Evolutionary conservation across 2,888 invertebrate genomes (phyloP), one percentile per base, ranked within the genome.

Genomic region (Phortica magna): DNA sequence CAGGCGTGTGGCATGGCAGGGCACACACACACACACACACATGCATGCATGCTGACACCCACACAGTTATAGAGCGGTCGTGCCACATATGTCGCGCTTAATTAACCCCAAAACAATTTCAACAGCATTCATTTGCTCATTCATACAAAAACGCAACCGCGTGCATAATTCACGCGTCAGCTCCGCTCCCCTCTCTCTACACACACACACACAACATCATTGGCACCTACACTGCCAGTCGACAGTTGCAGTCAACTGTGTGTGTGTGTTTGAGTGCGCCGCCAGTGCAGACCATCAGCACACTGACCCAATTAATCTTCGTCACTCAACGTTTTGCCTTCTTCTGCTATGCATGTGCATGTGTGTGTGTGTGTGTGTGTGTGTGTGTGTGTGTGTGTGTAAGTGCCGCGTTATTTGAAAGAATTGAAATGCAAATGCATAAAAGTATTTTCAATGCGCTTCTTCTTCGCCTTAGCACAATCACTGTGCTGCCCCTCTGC

Each of bases 231-330:
- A n/a, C 7, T 55, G 14, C 14, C 55, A 14, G 14, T 9, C 17
- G n/a, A n/a, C 68, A n/a, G 14, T 55, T 14, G 55, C 55, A 14
- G 14, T 9, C 17, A 17, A 14, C 55, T 55, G 1, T 55, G 6
- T 55, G 14, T 55, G 55, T 55, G 5, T n/a, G n/a, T n/a, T 9
- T 31, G 31, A 31, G 31, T 31, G 31, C 31, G 3, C 31, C 5
- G 31, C 31, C 31, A 31, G 31, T 31, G 31, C 3, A 31, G 31
- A 31, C 31, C 31, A 31, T 31, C 76, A 81, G 74, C 86, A 85
- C 84, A 85, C 78, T 88, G 88, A 89, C 89, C 88, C 87, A 89
- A 88, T 88, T 89, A 89, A 88, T 88, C 88, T 88, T 85, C 81
- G 82, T 88, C 89, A 83, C 88, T 87, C n/a, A 83, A 17, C 68